Base-by-base conservation (phyloP, 2,888 invertebrate species). In the Chrysotoxum bicinctum region DNA sequence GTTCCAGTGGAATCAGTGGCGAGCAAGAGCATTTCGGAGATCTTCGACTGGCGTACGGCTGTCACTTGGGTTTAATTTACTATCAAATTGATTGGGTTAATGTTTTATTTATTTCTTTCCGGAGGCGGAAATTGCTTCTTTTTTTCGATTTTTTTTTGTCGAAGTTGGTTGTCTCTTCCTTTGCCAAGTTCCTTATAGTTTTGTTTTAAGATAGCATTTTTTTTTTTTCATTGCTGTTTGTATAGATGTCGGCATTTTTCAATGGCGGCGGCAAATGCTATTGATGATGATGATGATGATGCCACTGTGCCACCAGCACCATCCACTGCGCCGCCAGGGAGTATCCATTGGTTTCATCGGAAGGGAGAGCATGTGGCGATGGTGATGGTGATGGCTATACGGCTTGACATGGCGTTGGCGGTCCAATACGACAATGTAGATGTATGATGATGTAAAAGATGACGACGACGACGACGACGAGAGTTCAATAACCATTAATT, bases 21-120 rank as follows among this genome's bases (percentile, higher is more conserved):
- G 37, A 37, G 37, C 0, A 45, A 43, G 16, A 32, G 26, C 14
- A 40, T 52, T 48, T 37, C 40, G 62, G 52, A 32, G 52, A 54
- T 43, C 26, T 37, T 40, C 54, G 23, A 56, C 69, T 76, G 72
- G 75, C 69, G 68, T 66, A 50, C 70, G 58, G n/a, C 74, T 84
- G 84, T 84, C 84, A 84, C 80, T 79, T 75, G 66, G 84, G 75
- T 80, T 84, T 84, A 84, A 84, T 84, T 84, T 84, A 84, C 76
- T 75, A 80, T 84, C 84, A 84, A 84, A 80, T 84, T 84, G 84
- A 84, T 84, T 84, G 84, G 84, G 75, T 84, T 84, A 84, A 84
- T 84, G 84, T 79, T 84, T 84, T 84, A 84, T 84, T 84, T 84
- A 84, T 84, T 79, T 54, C 58, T 75, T 84, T 80, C 80, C 80